Conservation (phyloP, 2,888 invertebrate genomes). For the Standfussiana lucernea region DNA sequence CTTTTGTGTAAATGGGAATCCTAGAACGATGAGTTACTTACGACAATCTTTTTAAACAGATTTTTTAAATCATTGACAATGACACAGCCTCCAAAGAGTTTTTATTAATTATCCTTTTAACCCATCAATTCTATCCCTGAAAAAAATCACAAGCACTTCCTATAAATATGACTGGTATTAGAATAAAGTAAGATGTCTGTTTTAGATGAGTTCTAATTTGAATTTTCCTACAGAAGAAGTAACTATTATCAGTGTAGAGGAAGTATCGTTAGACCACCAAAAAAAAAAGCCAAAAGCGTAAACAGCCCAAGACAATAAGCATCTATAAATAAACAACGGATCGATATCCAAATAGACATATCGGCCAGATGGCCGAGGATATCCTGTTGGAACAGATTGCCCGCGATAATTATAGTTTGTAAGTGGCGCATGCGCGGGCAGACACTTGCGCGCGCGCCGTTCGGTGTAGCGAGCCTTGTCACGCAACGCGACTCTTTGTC, state of each 20-base stretch:
- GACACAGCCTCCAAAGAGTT: neutral
- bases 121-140: neutral
- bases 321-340: conserved; percentile 74
- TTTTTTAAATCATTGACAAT: neutral
- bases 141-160: neutral
- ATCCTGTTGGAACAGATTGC: conserved; percentile 88
- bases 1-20: neutral
- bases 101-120: neutral
- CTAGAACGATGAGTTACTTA: neutral
- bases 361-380: conserved; percentile 88
- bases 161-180: neutral
- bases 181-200: neutral
- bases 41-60: neutral
- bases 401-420: conserved; percentile 82
- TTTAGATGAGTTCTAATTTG: neutral
- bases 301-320: conserved; percentile 73
- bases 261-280: conserved; percentile 39
- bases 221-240: neutral
- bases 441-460: conserved; percentile 58
- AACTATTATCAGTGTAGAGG: conserved; percentile 13
- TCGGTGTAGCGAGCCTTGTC: conserved; percentile 50
- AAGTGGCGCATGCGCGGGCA: conserved; percentile 78
- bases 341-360: conserved; percentile 78
- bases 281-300: conserved; percentile 39
- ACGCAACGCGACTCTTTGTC: conserved; percentile 56